Evolutionary conservation across 2,888 invertebrate genomes (phyloP), one percentile per base, ranked within the genome.

Genomic region (Heliconius ethilla): DNA sequence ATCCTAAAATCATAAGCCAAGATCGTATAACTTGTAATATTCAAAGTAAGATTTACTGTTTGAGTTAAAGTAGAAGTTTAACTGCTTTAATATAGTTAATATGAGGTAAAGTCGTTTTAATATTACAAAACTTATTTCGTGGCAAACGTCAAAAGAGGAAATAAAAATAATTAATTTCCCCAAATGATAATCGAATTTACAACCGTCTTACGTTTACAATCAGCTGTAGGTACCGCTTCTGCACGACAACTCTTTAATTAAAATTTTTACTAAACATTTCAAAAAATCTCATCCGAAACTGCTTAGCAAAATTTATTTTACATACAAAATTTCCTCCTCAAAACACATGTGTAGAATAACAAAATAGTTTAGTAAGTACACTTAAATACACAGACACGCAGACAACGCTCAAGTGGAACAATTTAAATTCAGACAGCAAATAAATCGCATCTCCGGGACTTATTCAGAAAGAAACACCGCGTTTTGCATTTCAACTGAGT

Each of bases 371-470:
- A 72, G 55, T 72, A 55, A 33, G 33, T 72, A 55, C 37, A 59
- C 13, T n/a, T 72, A 75, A 75, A 73, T 59, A 78, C 72, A 63
- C 70, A 37, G 59, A 63, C 29, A 51, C 66, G 51, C 40, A 76
- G 69, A 51, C 76, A 37, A 76, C 45, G 70, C 62, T 76, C 78
- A 29, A 74, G 70, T 80, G 74, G 70, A 78, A 75, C 76, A 76
- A 80, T 80, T 78, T 78, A 80, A 80, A 80, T 75, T 76, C 76
- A 77, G 77, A 77, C 79, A 65, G 78, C 73, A 78, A 76, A 80
- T 80, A 80, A 80, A 80, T 80, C 78, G 75, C 70, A 70, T 67
- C 75, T 77, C 75, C 70, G 67, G 66, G 74, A 70, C 75, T 74
- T 70, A 65, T 70, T 77, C 73, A 65, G 67, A 79, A 79, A 78